Base-by-base conservation (phyloP, 1,140 invertebrate species). In the Bactericera cockerelli region DNA sequence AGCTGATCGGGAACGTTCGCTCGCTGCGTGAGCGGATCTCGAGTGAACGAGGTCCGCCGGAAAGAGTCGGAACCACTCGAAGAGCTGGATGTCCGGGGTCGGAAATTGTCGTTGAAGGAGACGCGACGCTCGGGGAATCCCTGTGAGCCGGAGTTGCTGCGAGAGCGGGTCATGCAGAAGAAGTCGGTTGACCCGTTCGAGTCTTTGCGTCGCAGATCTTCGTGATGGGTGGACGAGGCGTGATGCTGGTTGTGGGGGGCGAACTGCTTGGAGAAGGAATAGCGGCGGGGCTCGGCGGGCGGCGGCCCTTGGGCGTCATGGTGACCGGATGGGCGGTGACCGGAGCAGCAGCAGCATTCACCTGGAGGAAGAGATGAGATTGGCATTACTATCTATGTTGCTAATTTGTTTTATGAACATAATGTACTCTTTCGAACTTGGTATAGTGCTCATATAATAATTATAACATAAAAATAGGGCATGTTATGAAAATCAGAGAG, bases 1-100 rank as follows among this genome's bases (percentile, higher is more conserved):
- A 87, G 76, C 62, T 83, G 82, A 54, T 83, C 82, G 16, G 75
- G 75, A 19, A 76, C 63, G 64, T 76, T 76, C 56, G 71, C 68
- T 74, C 68, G 59, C 65, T 61, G 57, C 53, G 38, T 1, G 62
- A 58, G 1, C 65, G 53, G 13, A 28, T 26, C 16, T 31, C 16
- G 2, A 58, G 58, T 3, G 56, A 57, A 19, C 57, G 19, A 2
- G 38, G 39, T 2, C 55, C 57, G 10, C 39, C 57, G 31, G 59
- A 57, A 22, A 57, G 61, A 26, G 60, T 60, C 56, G 31, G 38
- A 38, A 16, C 55, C 53, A 10, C 58, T 60, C 2, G 62, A 61
- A 6, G 55, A 56, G 31, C 62, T 63, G 26, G 57, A 56, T 24
- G 57, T 61, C 8, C 62, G 57, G 13, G 62, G 61, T 31, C 56